Conservation (phyloP, 2,113 vertebrate genomes). For the Hippoglossus stenolepis region DNA sequence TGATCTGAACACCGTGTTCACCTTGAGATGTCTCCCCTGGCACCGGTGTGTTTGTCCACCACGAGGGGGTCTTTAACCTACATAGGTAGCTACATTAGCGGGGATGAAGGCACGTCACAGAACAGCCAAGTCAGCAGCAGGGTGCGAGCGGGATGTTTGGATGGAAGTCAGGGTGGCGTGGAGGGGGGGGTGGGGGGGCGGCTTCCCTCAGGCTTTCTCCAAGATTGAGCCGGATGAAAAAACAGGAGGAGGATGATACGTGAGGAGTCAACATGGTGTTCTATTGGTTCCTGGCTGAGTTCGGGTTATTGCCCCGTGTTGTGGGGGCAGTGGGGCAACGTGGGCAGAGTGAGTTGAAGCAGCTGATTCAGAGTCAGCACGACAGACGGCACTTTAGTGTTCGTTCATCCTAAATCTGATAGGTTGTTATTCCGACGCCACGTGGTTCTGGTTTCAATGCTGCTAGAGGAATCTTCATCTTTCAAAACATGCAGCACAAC, state of each 20-base stretch:
- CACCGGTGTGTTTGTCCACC: constrained; percentile 69
- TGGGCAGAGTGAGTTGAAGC: neutral
- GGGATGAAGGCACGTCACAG: constrained; percentile 69
- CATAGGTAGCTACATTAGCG: constrained; percentile 81
- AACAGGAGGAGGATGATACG: too few relatives aligned
- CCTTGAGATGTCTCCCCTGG: constrained; percentile 77
- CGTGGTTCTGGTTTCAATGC: too few relatives aligned
- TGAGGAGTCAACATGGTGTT: too few relatives aligned
- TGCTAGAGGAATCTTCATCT: too few relatives aligned
- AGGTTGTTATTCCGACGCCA: too few relatives aligned
- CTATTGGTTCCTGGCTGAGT: too few relatives aligned
- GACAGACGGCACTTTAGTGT: too few relatives aligned
- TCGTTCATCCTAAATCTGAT: too few relatives aligned
- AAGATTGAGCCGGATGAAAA: constrained; percentile 59
- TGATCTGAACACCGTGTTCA: constrained; percentile 58
- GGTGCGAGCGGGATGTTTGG: constrained; percentile 63
- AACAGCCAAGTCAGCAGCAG: constrained; percentile 78
- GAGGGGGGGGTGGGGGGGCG: neutral
- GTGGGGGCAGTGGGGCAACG: too few relatives aligned
- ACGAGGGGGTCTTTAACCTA: constrained; percentile 83
- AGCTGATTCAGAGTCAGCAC: neutral
- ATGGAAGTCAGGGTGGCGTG: constrained; percentile 19
- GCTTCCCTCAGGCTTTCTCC: constrained; percentile 60
- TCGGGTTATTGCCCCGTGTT: neutral
- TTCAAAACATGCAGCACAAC: too few relatives aligned